Base-by-base conservation (phyloP, 2,113 vertebrate genomes). In the Pseudopodoces humilis region DNA sequence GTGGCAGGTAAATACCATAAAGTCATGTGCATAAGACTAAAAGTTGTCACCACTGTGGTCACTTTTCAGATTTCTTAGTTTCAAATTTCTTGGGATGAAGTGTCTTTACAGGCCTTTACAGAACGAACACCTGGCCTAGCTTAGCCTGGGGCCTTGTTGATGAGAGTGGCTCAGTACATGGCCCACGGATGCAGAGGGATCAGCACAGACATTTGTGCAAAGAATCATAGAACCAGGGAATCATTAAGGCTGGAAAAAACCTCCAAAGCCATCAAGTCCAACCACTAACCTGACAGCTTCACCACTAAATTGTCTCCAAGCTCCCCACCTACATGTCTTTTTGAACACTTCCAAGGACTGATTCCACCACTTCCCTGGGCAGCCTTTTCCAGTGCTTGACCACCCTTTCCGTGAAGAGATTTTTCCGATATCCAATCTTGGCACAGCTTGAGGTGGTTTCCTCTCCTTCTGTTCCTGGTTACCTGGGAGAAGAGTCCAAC, bases 301-400 rank as follows among this genome's bases (percentile, higher is more conserved):
- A 44, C 25, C 47, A 62, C 35, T 69, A 16, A 20, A 43, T 37
- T 69, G 4, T 37, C 22, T 63, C 64, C 49, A 70, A 28, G 35
- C 18, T 37, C 8, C 5, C 6, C 63, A 55, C 18, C 10, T 37
- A 8, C 0, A 0, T 39, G 41, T 49, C n/a, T 33, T 49, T 28
- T 56, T 69, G 56, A 63, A 5, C 15, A 23, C 10, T 83, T 33
- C 17, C 31, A 55, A 12, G 21, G 41, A 27, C 30, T 60, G 33
- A 55, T 63, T 33, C 49, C n/a, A 53, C 14, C 23, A 3, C 24
- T 53, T 60, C 16, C 27, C 56, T 56, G 47, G 28, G 35, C n/a
- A 62, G 41, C 10, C 15, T 49, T 21, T 69, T 49, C 41, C 41
- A 49, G 25, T 49, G 49, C 10, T 31, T 70, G 27, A 31, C 20